Base-by-base conservation (phyloP, 1,140 invertebrate genomes). In the Trachelipus rathkii region DNA sequence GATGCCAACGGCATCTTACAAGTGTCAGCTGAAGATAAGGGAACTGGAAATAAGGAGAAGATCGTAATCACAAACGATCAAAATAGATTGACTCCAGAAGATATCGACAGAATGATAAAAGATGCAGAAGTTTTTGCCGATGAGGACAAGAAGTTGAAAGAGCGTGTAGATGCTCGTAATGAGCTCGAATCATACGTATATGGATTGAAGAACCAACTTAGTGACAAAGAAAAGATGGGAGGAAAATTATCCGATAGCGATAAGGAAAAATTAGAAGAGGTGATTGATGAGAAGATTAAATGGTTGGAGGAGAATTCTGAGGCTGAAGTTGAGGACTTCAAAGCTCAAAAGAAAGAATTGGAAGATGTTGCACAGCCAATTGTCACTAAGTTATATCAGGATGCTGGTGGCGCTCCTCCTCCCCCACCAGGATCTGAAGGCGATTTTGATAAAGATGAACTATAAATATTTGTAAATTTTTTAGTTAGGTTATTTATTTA, bases 161-260 rank as follows among this genome's bases (percentile, higher is more conserved):
- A 99, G 85, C 89, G 92, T 70, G 97, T 99, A 0, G 97, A 99
- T 84, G 92, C 97, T 0, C 91, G 95, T 73, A 82, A 82, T 72
- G 95, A 96, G 84, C 87, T 99, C 46, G 97, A 99, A 87, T 96
- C 95, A 44, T 99, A 99, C 82, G 95, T 95, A 0, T 99, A 99
- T 85, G 95, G 95, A 10, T 88, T 99, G 44, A 99, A 99, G 88
- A 99, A 97, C 86, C 98, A 99, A 85, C 88, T 99, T 23, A 89
- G 88, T 60, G 97, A 99, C 84, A 99, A 99, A 86, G 97, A 99
- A 79, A 99, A 99, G 86, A 89, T 99, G 23, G 97, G 97, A 23
- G 89, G 92, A 46, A 99, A 99, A 86, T 68, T 95, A 45, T 89
- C 88, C 81, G 94, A 93, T 74, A 91, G 94, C 7, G 97, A 99